phyloP scores from a whole-genome alignment of 2,797 vertebrate species.

The Brachyrhaphis roseni region DNA sequence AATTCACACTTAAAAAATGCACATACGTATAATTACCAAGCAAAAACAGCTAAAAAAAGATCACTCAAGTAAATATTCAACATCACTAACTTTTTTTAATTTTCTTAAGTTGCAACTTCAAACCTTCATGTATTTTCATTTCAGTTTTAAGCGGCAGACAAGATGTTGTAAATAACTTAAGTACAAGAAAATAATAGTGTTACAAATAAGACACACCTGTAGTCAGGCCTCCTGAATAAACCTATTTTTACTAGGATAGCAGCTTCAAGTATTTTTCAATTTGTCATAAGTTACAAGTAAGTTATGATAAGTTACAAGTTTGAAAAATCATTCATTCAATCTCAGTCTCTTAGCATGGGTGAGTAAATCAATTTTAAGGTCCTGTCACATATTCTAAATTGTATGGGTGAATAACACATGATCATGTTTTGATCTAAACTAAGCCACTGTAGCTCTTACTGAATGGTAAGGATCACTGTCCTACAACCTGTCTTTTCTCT shows the following conservation, averaged over 20 bases:
- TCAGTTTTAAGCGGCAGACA: background rate
- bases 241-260: background rate
- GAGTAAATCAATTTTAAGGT: background rate
- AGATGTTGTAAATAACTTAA: background rate
- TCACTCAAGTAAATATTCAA: background rate
- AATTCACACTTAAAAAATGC: background rate
- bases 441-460: background rate
- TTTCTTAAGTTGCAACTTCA: background rate
- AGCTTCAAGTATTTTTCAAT: background rate
- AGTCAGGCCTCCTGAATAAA: background rate
- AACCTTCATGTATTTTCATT: background rate
- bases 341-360: background rate
- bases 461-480: background rate
- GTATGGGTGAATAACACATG: background rate
- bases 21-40: background rate
- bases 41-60: constrained; percentile 2
- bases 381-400: background rate
- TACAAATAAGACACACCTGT: background rate
- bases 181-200: background rate
- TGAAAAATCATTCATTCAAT: background rate
- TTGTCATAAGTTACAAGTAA: too few relatives aligned
- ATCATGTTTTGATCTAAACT: background rate
- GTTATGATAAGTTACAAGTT: too few relatives aligned
- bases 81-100: background rate
- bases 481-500: background rate